Evolutionary conservation across 2,888 invertebrate genomes (phyloP), one percentile per base, ranked within the genome.

Genomic region (Nebria salina): DNA sequence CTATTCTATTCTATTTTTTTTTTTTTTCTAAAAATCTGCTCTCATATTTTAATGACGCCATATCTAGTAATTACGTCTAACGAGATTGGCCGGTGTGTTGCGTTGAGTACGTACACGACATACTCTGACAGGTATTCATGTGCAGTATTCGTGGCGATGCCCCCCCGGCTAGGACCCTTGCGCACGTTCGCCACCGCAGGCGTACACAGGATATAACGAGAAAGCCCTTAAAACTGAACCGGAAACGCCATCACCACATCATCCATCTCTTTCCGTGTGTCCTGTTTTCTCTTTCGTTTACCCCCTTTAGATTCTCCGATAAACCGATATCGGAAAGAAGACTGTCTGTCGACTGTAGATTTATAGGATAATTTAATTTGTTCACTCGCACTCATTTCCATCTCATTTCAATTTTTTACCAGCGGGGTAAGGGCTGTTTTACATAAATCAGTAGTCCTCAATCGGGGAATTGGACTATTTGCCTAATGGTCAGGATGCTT

Each of bases 331-430:
- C 72, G 64, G 26, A 34, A 34, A 34, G 77, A 77, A 70, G 72
- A 34, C 77, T 64, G 77, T 54, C 77, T 64, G 77, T 54, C 77
- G 72, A 26, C 72, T 64, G 72, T 77, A 82, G 83, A 84, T 84
- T 84, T 84, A 84, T 84, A 83, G 84, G 83, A 84, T 84, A 84
- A 84, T 84, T 84, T 84, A 84, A 84, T 84, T 84, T 84, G 84
- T 83, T 84, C 83, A 84, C 84, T 83, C 83, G 82, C 83, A 84
- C 84, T 84, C 83, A 84, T 84, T 84, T 84, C 84, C 84, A 84
- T 84, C 84, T 81, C 83, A 82, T 82, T 83, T 83, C 83, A 84
- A 84, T 84, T 84, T 84, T 84, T 83, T 83, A 82, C 83, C 83
- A 82, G 82, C 83, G 54, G 34, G 34, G 34, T 34, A 34, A 34